These are phyloP conservation scores for Chelon labrosus DNA, from an alignment of 2,797 vertebrate species.

Conservation along the genomic window DNA sequence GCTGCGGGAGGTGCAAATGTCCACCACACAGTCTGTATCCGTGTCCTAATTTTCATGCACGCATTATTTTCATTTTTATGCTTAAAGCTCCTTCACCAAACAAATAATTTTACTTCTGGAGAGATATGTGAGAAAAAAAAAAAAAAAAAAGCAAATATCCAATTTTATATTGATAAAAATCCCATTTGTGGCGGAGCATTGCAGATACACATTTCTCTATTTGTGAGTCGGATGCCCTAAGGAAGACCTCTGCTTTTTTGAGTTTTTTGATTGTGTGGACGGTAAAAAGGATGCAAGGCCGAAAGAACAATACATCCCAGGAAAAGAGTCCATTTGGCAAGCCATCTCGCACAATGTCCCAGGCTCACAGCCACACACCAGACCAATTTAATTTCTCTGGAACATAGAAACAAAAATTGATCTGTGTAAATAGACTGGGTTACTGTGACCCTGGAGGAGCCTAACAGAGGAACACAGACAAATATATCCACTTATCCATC, in stretches of 20 bases:
- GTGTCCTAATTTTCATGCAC: neutral
- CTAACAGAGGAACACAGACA: conserved; percentile 23
- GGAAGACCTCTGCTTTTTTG: conserved; percentile 33
- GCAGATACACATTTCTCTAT: conserved; percentile 24
- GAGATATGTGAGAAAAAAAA: conserved; percentile 9
- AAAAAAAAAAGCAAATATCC: neutral
- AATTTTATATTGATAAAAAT: conserved; percentile 45
- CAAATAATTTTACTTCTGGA: conserved; percentile 1
- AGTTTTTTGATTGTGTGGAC: conserved; percentile 40
- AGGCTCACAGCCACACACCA: conserved; percentile 26
- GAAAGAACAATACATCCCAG: conserved; percentile 39
- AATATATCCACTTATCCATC: conserved; percentile 60
- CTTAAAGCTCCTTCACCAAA: neutral
- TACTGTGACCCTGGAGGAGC: conserved; percentile 34
- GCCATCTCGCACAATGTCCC: conserved; percentile 29
- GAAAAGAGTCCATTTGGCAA: conserved; percentile 42
- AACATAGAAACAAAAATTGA: conserved; percentile 61
- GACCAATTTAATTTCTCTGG: conserved; percentile 47
- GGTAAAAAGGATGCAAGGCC: conserved; percentile 35
- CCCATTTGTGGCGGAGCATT: conserved; percentile 23
- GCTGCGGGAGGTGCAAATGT: neutral
- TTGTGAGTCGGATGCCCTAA: conserved; percentile 25
- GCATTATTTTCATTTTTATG: neutral
- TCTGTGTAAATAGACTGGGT: conserved; percentile 58
- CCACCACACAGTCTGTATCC: neutral